Evolutionary conservation across 2,888 invertebrate genomes (phyloP).

Genomic region (Parochlus steinenii): DNA sequence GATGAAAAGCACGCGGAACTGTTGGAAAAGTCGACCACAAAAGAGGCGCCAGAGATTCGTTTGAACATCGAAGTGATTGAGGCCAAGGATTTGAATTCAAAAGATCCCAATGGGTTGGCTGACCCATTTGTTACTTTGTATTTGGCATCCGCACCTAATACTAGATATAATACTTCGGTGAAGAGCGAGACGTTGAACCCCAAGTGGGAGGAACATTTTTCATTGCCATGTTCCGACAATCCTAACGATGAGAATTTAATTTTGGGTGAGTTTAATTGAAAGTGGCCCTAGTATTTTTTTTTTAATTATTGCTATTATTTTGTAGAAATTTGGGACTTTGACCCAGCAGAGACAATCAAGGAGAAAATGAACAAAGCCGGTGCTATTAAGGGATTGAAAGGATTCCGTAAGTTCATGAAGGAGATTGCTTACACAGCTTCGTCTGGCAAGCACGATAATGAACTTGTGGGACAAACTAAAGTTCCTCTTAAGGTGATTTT

Average conservation of each 20-base stretch:
- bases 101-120: conserved; percentile 83
- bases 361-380: conserved; percentile 76
- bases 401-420: conserved; percentile 67
- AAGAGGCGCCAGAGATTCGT: conserved; percentile 70
- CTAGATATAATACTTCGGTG: conserved; percentile 79
- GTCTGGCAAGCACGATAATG: conserved; percentile 86
- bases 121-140: conserved; percentile 95
- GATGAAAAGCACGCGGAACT: conserved; percentile 58
- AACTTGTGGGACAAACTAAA: conserved; percentile 79
- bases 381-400: conserved; percentile 72
- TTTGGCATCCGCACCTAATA: conserved; percentile 56
- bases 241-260: conserved; percentile 55
- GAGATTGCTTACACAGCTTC: conserved; percentile 89
- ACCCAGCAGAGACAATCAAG: conserved; percentile 74
- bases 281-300: conserved; percentile 7
- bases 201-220: conserved; percentile 93
- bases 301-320: conserved; percentile 2
- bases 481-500: conserved; percentile 59
- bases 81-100: conserved; percentile 67
- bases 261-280: too few species aligned
- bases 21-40: conserved; percentile 50
- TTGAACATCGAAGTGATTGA: conserved; percentile 75
- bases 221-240: conserved; percentile 65
- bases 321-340: conserved; percentile 51
- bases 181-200: conserved; percentile 82